Evolutionary conservation across 2,113 vertebrate species (phyloP), one percentile per base, ranked within the genome.

Genomic region (Petrocephalus zakoni): DNA sequence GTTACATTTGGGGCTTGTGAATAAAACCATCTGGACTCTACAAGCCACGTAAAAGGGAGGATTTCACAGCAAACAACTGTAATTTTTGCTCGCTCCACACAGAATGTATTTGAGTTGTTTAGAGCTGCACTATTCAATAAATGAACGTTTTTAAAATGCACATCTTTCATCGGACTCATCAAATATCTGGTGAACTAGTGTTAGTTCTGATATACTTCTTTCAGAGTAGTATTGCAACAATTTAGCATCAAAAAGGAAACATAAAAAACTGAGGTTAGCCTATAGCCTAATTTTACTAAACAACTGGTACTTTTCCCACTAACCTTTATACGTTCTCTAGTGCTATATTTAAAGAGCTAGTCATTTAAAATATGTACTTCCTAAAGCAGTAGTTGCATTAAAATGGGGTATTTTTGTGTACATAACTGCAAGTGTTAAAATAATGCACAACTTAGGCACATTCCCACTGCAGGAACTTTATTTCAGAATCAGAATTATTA

Each of bases 21-120:
- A 52, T 85, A 85, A 85, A 85, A 25, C 49, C 82, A 51, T 49
- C 82, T 49, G 82, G 47, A 84, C 21, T 84, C 82, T 51, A 84
- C 21, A 52, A 84, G n/a, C 82, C n/a, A 49, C 0, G n/a, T 2
- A 51, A 29, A n/a, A 84, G 10, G 22, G 51, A 25, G 46, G n/a
- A 49, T 85, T 15, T 85, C 19, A 85, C 8, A 25, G 46, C 49
- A 78, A 78, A 75, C 25, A 75, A 68, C 61, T 68, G n/a, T 75
- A 42, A 78, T 42, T 68, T 68, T 78, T 42, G 34, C 15, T 42
- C n/a, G 8, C 47, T 29, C 25, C 47, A 75, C 17, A 75, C 1
- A 17, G 68, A 75, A 75, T 75, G 34, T 15, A 22, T 37, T 37
- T 75, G 15, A 37, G 68, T 17, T 37, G 68, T 37, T 34, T 13